These are phyloP conservation scores for Ceratotherium simum DNA, from an alignment of 2,113 vertebrate genomes.

Conservation along the genomic window DNA sequence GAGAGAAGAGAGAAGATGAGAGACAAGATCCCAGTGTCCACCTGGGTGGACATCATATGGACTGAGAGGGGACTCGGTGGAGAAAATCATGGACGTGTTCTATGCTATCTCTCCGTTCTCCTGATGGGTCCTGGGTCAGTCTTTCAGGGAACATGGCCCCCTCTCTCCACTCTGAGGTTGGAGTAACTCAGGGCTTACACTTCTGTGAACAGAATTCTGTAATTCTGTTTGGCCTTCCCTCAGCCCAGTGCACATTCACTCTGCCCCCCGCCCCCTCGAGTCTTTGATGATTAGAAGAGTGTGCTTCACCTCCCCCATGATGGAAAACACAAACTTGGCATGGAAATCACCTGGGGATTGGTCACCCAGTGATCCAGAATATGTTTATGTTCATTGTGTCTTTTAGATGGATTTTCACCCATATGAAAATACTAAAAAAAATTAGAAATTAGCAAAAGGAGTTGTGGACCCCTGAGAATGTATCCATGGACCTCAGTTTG, in stretches of 20 bases:
- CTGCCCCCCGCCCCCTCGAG: not conserved
- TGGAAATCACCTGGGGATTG: not conserved
- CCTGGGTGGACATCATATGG: not conserved
- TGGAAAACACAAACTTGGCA: not conserved
- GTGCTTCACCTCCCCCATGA: not conserved
- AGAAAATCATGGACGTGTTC: not conserved
- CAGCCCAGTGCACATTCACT: not conserved
- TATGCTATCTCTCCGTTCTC: not conserved
- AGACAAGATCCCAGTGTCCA: not conserved
- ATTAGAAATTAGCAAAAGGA: not conserved
- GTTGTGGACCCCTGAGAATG: not conserved
- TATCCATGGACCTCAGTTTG: not conserved
- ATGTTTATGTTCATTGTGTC: not conserved
- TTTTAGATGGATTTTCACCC: not conserved
- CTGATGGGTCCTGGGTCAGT: not conserved
- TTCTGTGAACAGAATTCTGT: not conserved
- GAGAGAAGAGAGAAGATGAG: not conserved
- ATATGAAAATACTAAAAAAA: not conserved
- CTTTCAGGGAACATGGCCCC: rapidly evolving
- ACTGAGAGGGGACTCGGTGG: not conserved
- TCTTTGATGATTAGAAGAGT: not conserved
- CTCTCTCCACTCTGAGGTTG: not conserved
- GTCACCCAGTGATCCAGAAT: not conserved
- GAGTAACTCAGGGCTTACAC: not conserved
- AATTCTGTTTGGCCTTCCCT: not conserved